These are phyloP conservation scores for Melanostoma scalare DNA, from an alignment of 2,888 invertebrate genomes.

Conservation along the genomic window DNA sequence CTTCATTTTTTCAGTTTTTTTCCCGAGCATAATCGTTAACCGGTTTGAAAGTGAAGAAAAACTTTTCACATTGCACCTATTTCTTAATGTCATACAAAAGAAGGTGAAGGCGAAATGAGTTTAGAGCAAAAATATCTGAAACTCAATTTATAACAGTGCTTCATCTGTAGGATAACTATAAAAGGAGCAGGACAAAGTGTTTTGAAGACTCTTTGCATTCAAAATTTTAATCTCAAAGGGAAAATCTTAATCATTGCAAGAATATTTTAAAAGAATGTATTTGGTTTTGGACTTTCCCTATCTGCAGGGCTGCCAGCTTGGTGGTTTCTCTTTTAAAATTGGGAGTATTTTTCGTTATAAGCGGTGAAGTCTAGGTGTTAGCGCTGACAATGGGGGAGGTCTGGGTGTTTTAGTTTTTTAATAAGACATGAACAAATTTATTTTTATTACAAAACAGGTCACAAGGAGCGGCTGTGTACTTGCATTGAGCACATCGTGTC, in stretches of 20 bases:
- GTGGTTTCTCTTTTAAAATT: too few species aligned
- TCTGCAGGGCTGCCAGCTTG: too few species aligned
- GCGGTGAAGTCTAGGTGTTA: too few species aligned
- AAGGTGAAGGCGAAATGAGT: background rate
- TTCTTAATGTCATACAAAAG: background rate
- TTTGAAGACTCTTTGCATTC: constrained; percentile 18
- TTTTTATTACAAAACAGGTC: too few species aligned
- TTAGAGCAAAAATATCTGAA: constrained; percentile 32
- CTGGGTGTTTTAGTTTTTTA: too few species aligned
- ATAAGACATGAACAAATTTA: too few species aligned
- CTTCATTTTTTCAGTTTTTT: constrained; percentile 20
- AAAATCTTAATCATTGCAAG: constrained; percentile 31
- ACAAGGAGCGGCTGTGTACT: too few species aligned
- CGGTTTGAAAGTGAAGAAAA: constrained; percentile 29
- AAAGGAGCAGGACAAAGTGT: constrained; percentile 17
- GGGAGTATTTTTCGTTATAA: too few species aligned
- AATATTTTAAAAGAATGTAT: too few species aligned
- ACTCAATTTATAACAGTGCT: constrained; percentile 31
- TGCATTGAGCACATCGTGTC: too few species aligned
- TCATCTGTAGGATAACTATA: constrained; percentile 16
- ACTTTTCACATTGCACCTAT: constrained; percentile 17
- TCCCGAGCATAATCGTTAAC: constrained; percentile 24
- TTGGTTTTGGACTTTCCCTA: too few species aligned
- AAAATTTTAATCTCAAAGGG: constrained; percentile 40
- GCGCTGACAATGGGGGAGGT: too few species aligned